These are phyloP conservation scores for Tapirus indicus DNA, from an alignment of 2,797 vertebrate genomes.

Conservation along the genomic window DNA sequence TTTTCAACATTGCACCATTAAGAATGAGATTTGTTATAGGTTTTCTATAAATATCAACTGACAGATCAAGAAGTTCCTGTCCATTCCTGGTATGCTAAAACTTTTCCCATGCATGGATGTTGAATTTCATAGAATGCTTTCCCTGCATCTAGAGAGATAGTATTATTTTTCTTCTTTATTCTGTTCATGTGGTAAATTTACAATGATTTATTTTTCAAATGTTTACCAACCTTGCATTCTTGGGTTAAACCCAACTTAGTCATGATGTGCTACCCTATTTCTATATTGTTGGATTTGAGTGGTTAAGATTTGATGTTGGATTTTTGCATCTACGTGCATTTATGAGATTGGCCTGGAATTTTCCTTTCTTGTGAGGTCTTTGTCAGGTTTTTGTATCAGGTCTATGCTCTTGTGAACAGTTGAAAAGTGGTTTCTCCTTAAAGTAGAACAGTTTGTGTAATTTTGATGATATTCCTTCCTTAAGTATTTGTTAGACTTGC, in stretches of 20 bases:
- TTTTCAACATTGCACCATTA: neutral
- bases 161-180: neutral
- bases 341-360: neutral
- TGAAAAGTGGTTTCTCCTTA: neutral
- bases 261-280: neutral
- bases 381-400: neutral
- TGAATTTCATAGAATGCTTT: neutral
- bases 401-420: neutral
- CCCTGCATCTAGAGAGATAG: neutral
- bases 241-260: neutral
- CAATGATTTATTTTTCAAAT: neutral
- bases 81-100: neutral
- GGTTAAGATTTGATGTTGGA: neutral
- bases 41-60: neutral
- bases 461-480: neutral
- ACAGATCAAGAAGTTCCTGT: neutral
- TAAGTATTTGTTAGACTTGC: neutral
- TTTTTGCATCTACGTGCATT: neutral
- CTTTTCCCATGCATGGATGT: neutral
- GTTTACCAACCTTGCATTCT: neutral
- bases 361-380: neutral
- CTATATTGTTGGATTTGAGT: neutral
- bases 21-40: too few species aligned
- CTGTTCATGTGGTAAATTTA: neutral
- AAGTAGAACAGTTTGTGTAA: neutral